Percentiles rank a stretch among this genome's conserved stretches.
phyloP scores from a whole-genome alignment of 2,888 invertebrate species.

The Xylocampa areola region DNA sequence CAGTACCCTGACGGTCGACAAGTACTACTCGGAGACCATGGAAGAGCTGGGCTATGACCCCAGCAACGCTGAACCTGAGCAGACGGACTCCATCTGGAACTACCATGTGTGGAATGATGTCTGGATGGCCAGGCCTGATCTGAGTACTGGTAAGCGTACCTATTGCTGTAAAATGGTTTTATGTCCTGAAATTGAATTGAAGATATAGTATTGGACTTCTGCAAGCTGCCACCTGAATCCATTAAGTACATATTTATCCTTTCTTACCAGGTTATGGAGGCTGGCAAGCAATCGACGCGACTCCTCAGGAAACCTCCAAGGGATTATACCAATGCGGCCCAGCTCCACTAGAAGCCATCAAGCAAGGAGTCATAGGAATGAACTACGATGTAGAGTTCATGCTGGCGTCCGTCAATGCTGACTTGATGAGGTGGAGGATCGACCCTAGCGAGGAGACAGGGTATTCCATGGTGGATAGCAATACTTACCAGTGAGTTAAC shows the following conservation, averaged over 20 bases:
- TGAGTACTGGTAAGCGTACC: conserved; percentile 91
- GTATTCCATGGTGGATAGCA: conserved; percentile 92
- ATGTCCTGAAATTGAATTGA: no score
- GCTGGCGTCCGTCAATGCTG: conserved; percentile 95
- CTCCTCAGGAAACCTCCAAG: conserved; percentile 94
- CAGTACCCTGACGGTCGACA: conserved; percentile 93
- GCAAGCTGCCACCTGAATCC: no score
- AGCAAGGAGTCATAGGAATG: conserved; percentile 93
- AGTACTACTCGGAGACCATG: conserved; percentile 92
- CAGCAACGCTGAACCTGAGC: conserved; percentile 90
- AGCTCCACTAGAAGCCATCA: conserved; percentile 93
- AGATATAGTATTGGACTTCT: no score
- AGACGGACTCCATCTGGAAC: conserved; percentile 95
- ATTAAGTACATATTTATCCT: neutral
- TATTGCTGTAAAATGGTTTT: no score
- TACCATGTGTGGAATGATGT: conserved; percentile 97
- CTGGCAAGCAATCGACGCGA: conserved; percentile 97
- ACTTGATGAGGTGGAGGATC: conserved; percentile 94
- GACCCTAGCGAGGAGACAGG: conserved; percentile 91
- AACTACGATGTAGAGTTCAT: conserved; percentile 94
- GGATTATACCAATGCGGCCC: conserved; percentile 94
- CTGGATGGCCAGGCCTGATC: conserved; percentile 95
- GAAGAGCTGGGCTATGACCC: conserved; percentile 92
- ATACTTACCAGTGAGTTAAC: conserved; percentile 92
- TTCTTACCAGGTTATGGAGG: conserved; percentile 92